Evolutionary conservation across 2,113 vertebrate genomes (phyloP), one percentile per base, ranked within the genome.

Genomic region (Crotalus horridus): DNA sequence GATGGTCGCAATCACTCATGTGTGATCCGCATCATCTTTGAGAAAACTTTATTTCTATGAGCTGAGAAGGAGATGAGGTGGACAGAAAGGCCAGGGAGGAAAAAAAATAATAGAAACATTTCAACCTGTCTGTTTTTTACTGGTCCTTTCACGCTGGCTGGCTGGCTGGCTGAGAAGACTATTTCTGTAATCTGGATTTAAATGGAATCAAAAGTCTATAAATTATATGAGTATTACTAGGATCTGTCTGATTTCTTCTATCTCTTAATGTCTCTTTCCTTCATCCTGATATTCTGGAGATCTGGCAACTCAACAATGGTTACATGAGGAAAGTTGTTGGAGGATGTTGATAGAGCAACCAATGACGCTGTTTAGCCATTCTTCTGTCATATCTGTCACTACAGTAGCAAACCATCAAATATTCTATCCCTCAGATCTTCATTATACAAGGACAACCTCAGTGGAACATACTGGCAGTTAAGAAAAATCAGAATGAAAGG

Each of bases 401-500:
- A 43, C 7, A 81, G 74, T 43, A 81, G 74, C 74, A 81, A 21
- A 43, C 17, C 33, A 43, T 43, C 74, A 39, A 81, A 81, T 43
- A 81, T 43, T 39, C 7, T 81, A 81, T 81, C 74, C 33, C 17
- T 81, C 33, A 81, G 69, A 39, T 43, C 7, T 81, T 81, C 74
- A 43, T 81, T 81, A 81, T 81, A 81, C 74, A 81, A 81, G 74
- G 33, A 81, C 33, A 81, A 7, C 74, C 74, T 43, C 74, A 81
- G 74, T 4, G 33, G 74, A 81, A 81, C 33, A 43, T 81, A 21
- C 74, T 81, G 74, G 33, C 74, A 81, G 74, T 81, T 85, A 89
- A 89, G 90, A 74, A 94, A 96, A 93, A 95, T 88, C 87, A 48
- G 69, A n/a, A 43, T 91, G 58, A 90, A 90, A 90, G 86, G 26